phyloP scores from a whole-genome alignment of 2,888 invertebrate species.

The Sicus ferrugineus region DNA sequence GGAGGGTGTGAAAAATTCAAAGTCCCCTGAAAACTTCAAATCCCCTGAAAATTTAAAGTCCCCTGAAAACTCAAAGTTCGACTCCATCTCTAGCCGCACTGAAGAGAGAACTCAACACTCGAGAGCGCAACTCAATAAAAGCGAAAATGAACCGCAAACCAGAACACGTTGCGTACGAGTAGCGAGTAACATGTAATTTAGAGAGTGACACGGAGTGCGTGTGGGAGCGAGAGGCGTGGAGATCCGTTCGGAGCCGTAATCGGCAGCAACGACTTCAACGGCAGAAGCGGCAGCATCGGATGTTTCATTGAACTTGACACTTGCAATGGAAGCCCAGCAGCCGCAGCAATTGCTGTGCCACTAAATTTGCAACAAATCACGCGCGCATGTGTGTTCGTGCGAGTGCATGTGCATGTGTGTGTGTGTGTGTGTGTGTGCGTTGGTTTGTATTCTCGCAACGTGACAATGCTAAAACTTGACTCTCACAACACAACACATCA shows the following conservation, averaged over 20 bases:
- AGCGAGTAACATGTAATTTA: background rate
- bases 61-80: no score
- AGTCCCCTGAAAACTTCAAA: no score
- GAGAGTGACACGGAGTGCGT: background rate
- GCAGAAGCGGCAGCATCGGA: background rate
- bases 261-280: no score
- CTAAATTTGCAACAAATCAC: slow-evolving; percentile 24
- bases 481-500: no score
- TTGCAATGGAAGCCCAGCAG: slow-evolving; percentile 34
- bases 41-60: no score
- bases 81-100: no score
- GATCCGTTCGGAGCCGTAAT: no score
- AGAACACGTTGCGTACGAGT: no score
- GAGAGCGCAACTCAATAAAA: no score
- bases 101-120: no score
- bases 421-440: slow-evolving; percentile 5
- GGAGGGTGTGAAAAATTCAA: no score
- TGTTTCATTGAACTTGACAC: slow-evolving; percentile 37
- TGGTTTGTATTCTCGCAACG: background rate
- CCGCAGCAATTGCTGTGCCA: slow-evolving; percentile 8
- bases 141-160: no score
- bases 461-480: background rate
- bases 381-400: background rate
- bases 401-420: background rate
- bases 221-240: background rate